Evolutionary conservation across 2,113 vertebrate genomes (phyloP), one percentile per base, ranked within the genome.

Genomic region (Anas platyrhynchos): DNA sequence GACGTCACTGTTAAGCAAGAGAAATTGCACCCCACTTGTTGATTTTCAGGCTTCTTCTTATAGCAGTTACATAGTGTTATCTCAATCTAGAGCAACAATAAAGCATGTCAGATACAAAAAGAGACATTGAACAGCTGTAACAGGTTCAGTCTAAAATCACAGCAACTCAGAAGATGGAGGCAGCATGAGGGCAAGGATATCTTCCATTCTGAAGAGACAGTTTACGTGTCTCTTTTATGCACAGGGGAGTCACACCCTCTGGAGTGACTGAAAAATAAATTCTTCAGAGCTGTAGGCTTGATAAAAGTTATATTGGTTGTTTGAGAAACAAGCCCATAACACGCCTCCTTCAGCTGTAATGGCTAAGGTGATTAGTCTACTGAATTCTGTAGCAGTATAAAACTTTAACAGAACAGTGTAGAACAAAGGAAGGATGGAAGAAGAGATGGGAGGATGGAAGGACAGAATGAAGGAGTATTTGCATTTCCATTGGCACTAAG

Each of bases 1-100:
- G 65, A 46, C 83, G 88, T 93, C 92, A 88, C 73, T 91, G 79
- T 83, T 95, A 77, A 95, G 72, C 55, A 88, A 83, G 80, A 94
- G 90, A 95, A 95, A 94, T 81, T 89, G 50, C 55, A 93, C 21
- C 4, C 18, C 72, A 88, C 95, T 93, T 93, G 84, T 93, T 83
- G 92, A 92, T 78, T 93, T 93, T 38, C 68, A 93, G 73, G 69
- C 56, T 83, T 77, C 46, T 91, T 18, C 66, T 86, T 55, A 43
- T 67, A 91, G 86, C 6, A 0, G 27, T 85, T 86, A 93, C 68
- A 91, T 80, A 93, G 62, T 25, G 27, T 86, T 95, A 72, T 78
- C 76, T 92, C 80, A 92, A 75, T 86, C 80, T 75, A 91, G 65
- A 78, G 56, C n/a, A 86, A 80, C 44, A 86, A 88, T 83, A 96